Evolutionary conservation across 2,888 invertebrate genomes (phyloP), one percentile per base, ranked within the genome.

Genomic region (Synanthedon vespiformis): DNA sequence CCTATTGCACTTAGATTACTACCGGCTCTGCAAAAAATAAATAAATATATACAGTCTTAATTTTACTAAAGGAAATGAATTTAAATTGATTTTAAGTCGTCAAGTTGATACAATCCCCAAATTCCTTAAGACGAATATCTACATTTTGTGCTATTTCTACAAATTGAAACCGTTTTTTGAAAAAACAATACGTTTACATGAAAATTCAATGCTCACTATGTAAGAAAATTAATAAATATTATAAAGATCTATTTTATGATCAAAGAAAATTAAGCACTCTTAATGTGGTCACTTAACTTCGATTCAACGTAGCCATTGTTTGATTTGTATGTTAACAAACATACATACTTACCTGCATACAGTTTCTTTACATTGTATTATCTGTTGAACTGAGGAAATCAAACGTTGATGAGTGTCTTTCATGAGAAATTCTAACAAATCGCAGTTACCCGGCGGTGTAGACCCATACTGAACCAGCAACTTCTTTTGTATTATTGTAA

Each of bases 391-490:
- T 5, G 80, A 74, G 48, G 74, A 72, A 44, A 85, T 73, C n/a
- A 91, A 80, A 67, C 92, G 90, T 56, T 87, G 72, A 65, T 92
- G 90, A 0, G 94, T 93, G 56, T 93, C 92, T 55, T 91, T 90
- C 66, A 94, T 86, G 5, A 95, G 79, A 50, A 90, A 90, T 70
- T 94, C 93, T 51, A 96, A 77, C 54, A 92, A 90, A 49, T 90
- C 89, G 56, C 95, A 87, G 48, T 94, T 91, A 1, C 91, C 89
- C 0, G 94, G 93, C 52, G 93, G 95, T 67, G 93, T 90, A 54
- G 95, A 94, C 60, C 94, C 93, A 67, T 93, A 93, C 68, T 93
- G 92, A 2, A 93, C 90, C 56, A 96, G 82, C 41, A 96, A 81
- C 57, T 92, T 87, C 68, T 93, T 92, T 76, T 96, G 94, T 40